Conservation (phyloP, 2,888 invertebrate genomes). For the Punctoribates punctum region DNA sequence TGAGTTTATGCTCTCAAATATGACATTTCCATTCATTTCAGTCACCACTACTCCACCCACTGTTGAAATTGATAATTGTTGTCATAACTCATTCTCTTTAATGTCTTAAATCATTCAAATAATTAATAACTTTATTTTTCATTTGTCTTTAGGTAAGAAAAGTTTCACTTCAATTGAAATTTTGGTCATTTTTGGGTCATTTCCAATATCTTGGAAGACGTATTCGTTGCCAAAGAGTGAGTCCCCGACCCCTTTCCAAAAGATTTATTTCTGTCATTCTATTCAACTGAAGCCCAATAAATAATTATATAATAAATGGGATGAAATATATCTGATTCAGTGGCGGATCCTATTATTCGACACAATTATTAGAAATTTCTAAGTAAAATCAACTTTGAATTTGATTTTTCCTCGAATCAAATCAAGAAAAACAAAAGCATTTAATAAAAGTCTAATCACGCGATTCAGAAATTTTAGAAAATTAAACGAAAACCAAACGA, state of each 20-base stretch:
- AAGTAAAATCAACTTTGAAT: neutral
- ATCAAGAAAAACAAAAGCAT: neutral
- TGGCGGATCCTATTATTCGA: neutral
- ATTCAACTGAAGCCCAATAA: neutral
- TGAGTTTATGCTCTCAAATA: neutral
- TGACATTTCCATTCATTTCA: neutral
- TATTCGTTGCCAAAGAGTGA: neutral
- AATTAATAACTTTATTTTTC: neutral
- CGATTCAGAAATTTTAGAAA: constrained; percentile 5
- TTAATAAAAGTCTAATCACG: neutral
- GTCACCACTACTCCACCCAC: constrained; percentile 22
- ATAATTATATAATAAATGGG: neutral
- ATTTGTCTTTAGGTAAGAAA: constrained; percentile 11
- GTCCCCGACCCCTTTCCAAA: neutral
- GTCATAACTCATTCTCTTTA: neutral
- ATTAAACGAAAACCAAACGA: neutral
- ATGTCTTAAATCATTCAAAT: neutral
- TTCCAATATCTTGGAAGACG: neutral
- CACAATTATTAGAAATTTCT: neutral
- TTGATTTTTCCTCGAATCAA: neutral
- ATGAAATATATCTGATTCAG: neutral
- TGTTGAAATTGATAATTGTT: constrained; percentile 25
- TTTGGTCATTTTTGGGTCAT: neutral
- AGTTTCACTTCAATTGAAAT: neutral
- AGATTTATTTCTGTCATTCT: neutral